phyloP scores from a whole-genome alignment of 2,113 vertebrate species.

The Grammomys dolichurus region DNA sequence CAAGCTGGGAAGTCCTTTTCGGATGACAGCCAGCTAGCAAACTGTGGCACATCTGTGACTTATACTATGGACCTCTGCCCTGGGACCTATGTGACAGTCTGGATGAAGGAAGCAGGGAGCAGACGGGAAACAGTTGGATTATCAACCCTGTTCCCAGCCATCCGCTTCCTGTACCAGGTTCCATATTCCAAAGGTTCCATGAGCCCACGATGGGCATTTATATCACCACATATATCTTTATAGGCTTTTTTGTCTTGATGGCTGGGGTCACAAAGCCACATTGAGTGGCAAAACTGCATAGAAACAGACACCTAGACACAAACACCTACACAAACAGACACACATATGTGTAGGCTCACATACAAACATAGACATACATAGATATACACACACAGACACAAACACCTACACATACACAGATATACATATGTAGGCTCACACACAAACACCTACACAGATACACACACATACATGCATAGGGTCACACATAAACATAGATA shows the following conservation, averaged over 20 bases:
- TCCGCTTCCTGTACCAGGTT: not conserved
- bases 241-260: not conserved
- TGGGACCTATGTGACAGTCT: too few species aligned
- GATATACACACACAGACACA: not conserved
- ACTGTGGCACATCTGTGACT: not conserved
- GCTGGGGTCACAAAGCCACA: too few species aligned
- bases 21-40: not conserved
- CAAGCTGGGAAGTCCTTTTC: not conserved
- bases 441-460: not conserved
- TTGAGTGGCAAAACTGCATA: not conserved
- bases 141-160: not conserved
- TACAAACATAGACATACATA: not conserved
- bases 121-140: not conserved
- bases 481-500: too few species aligned
- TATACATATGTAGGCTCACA: too few species aligned
- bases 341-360: not conserved
- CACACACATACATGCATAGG: too few species aligned
- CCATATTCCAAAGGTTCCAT: too few species aligned
- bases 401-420: not conserved
- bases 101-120: not conserved
- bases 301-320: not conserved
- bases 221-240: not conserved
- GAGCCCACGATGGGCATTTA: not conserved
- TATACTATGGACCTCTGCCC: not conserved
- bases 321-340: not conserved